Evolutionary conservation across 2,888 invertebrate genomes (phyloP).

Genomic region (Leptopilina myrica): DNA sequence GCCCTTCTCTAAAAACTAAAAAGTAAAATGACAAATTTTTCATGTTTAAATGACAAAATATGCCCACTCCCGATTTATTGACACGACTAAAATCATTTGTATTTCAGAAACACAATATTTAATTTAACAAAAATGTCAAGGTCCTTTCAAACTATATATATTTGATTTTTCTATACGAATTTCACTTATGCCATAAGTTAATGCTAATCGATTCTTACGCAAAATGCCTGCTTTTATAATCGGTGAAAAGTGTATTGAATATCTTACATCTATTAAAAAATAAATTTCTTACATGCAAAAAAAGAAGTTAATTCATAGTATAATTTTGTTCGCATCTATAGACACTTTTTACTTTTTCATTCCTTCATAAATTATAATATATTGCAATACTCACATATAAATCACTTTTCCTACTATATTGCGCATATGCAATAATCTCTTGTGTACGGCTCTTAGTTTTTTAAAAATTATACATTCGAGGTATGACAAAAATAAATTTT

Average conservation of each 20-base stretch:
- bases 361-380: background rate
- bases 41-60: too few relatives aligned
- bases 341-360: conserved; percentile 1
- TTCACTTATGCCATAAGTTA: conserved; percentile 1
- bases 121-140: conserved; percentile 13
- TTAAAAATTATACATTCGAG: too few relatives aligned
- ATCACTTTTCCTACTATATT: background rate
- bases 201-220: conserved; percentile 26
- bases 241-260: conserved; percentile 15
- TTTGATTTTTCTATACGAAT: conserved; percentile 15
- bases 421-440: background rate
- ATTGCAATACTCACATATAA: conserved; percentile 14
- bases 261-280: too few relatives aligned
- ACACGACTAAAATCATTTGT: background rate
- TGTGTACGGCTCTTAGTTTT: background rate
- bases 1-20: too few relatives aligned
- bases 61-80: background rate
- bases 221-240: conserved; percentile 30
- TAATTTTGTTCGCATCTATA: conserved; percentile 7
- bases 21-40: background rate
- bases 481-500: too few relatives aligned
- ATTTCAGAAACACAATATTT: background rate
- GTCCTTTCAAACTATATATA: background rate
- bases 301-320: background rate
- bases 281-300: background rate